Evolutionary conservation across 2,797 vertebrate genomes (phyloP).

Genomic region (Pterois miles): DNA sequence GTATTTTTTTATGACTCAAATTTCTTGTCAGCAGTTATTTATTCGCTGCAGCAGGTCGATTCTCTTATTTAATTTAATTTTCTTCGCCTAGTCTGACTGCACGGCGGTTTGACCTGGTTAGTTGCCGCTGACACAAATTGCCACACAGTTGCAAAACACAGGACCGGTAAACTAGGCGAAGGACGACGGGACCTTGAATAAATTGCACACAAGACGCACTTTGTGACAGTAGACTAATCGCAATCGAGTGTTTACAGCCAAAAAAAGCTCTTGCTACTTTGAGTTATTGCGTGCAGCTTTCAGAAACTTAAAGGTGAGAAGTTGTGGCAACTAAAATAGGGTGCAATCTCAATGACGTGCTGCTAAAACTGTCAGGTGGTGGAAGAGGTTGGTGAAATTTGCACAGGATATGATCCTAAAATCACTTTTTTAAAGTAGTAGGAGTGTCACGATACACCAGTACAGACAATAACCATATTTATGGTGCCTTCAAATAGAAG

Average conservation of each 20-base stretch:
- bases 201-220: conserved; percentile 31
- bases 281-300: conserved; percentile 30
- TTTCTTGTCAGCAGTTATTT: background rate
- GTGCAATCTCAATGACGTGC: background rate
- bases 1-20: background rate
- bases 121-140: conserved; percentile 48
- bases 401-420: background rate
- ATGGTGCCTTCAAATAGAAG: no score
- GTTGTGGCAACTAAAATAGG: background rate
- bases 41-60: background rate
- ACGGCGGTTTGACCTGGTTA: conserved; percentile 53
- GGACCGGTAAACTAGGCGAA: conserved; percentile 58
- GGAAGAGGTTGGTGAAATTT: background rate
- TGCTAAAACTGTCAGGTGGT: background rate
- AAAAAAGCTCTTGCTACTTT: conserved; percentile 30
- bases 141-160: conserved; percentile 20
- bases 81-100: background rate
- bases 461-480: no score
- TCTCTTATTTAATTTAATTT: background rate
- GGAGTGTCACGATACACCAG: no score
- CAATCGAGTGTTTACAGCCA: conserved; percentile 20
- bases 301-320: conserved; percentile 17
- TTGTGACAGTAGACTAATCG: conserved; percentile 55
- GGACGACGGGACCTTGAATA: conserved; percentile 64
- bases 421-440: background rate